phyloP scores from a whole-genome alignment of 2,113 vertebrate species.

The Gymnogyps californianus region DNA sequence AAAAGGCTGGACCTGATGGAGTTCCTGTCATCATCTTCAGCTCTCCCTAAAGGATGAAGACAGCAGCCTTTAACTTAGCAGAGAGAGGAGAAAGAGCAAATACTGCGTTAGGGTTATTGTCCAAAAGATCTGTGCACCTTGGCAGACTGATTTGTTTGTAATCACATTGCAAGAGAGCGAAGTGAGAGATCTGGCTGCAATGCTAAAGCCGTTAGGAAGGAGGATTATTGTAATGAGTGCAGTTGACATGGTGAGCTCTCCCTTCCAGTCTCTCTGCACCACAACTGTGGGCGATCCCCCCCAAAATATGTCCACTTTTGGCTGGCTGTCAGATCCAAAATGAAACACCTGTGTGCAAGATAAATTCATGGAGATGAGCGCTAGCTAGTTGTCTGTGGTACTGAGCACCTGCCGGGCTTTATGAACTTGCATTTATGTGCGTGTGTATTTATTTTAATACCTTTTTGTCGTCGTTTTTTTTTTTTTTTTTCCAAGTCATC shows the following conservation, averaged over 20 bases:
- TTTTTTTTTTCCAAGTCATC: not conserved
- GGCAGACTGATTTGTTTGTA: not conserved
- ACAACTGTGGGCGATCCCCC: conserved; percentile 11
- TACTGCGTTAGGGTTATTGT: not conserved
- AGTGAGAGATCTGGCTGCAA: not conserved
- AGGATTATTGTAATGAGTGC: not conserved
- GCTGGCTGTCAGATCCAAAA: conserved; percentile 14
- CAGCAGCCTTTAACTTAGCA: not conserved
- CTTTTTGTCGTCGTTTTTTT: not conserved
- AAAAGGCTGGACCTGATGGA: not conserved
- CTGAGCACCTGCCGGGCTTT: not conserved
- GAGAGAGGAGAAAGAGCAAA: not conserved
- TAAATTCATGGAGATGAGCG: not conserved
- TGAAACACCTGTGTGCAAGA: conserved; percentile 27
- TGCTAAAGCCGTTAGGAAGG: not conserved
- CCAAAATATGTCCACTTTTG: not conserved
- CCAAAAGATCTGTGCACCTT: not conserved
- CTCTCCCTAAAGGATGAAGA: not conserved
- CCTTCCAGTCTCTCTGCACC: not conserved
- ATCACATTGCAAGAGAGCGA: not conserved
- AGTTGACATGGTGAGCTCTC: not conserved
- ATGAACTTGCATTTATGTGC: not conserved
- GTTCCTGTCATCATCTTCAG: not conserved
- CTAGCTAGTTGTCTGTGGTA: not conserved
- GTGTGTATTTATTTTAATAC: not conserved